These are phyloP conservation scores for Ceyx melanurus DNA, from an alignment of 2,113 vertebrate species.

Conservation along the genomic window DNA sequence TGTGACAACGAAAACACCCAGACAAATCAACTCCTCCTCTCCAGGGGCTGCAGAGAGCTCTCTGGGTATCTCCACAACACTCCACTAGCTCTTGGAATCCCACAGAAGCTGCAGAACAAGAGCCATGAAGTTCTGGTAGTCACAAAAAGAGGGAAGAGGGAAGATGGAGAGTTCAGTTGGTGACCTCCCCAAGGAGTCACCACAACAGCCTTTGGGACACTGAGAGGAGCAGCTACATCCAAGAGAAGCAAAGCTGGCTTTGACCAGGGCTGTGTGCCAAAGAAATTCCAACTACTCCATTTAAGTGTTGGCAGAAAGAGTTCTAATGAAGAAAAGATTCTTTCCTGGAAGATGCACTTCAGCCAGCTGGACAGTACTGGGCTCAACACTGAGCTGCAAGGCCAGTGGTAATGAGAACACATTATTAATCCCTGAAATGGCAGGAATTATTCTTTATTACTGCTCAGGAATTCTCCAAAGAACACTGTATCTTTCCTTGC, in stretches of 20 bases:
- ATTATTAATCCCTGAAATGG: not conserved
- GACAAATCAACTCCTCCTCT: not conserved
- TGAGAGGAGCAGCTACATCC: not conserved
- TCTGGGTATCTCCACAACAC: not conserved
- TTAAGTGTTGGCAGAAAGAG: not conserved
- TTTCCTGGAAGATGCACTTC: slow-evolving; percentile 7
- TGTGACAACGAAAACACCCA: not conserved
- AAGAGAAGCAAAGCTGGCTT: not conserved
- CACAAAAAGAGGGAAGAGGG: not conserved
- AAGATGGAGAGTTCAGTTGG: not conserved
- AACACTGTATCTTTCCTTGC: not conserved
- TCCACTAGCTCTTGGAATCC: not conserved
- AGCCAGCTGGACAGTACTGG: not conserved
- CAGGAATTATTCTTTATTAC: not conserved
- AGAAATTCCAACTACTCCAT: not conserved
- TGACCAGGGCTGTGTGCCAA: not conserved
- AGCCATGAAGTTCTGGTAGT: not conserved
- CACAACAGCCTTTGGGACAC: not conserved
- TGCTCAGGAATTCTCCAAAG: not conserved
- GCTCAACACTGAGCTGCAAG: not conserved
- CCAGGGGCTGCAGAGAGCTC: not conserved
- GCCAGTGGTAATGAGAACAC: not conserved
- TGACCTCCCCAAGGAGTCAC: not conserved
- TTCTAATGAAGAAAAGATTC: not conserved
- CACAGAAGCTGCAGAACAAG: not conserved